Evolutionary conservation across 2,888 invertebrate genomes (phyloP).

Genomic region (Sarcophaga variegata): DNA sequence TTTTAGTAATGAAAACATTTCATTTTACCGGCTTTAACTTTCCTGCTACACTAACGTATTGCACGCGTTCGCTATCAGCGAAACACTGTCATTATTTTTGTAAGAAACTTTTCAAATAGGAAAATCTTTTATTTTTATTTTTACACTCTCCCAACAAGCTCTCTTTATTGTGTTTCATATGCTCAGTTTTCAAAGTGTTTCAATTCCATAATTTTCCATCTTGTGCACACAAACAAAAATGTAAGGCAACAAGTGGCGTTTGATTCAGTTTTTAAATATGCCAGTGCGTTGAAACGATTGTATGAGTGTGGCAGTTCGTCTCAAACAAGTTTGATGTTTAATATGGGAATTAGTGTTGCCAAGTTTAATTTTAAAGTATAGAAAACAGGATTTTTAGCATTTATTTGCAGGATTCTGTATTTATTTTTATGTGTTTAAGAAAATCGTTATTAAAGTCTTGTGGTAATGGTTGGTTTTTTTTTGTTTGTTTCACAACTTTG

Average conservation of each 20-base stretch:
- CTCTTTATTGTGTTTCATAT: neutral
- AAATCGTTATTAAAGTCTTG: no score
- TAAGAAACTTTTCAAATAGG: conserved; percentile 61
- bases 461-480: no score
- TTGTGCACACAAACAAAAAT: neutral
- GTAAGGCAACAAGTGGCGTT: conserved; percentile 59
- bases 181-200: conserved; percentile 31
- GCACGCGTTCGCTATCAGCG: conserved; percentile 69
- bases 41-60: conserved; percentile 40
- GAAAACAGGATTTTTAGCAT: no score
- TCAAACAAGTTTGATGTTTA: neutral
- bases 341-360: no score
- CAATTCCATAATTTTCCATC: conserved; percentile 16
- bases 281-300: neutral
- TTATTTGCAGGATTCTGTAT: no score
- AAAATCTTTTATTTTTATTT: conserved; percentile 56
- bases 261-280: conserved; percentile 15
- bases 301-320: no score
- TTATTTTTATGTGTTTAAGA: no score
- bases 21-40: conserved; percentile 14
- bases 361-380: no score
- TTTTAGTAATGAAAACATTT: neutral
- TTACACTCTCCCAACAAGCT: conserved; percentile 2
- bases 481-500: no score
- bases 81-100: conserved; percentile 63